Evolutionary conservation across 2,888 invertebrate genomes (phyloP), one percentile per base, ranked within the genome.

Genomic region (Automeris io): DNA sequence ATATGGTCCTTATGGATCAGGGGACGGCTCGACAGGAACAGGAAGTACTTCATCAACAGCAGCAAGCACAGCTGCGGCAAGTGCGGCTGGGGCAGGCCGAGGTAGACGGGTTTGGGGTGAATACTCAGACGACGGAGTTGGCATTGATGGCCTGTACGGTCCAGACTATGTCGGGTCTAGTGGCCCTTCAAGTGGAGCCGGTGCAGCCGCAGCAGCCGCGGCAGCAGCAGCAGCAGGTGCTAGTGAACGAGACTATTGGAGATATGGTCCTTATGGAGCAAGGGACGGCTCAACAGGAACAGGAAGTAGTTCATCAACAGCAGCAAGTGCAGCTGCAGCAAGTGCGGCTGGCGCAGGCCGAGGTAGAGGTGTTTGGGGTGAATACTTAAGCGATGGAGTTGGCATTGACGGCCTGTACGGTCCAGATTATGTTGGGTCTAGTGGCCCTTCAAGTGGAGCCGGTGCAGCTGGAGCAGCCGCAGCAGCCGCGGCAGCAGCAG

Each of bases 401-500:
- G n/a, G n/a, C n/a, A n/a, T n/a, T n/a, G n/a, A n/a, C n/a, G n/a
- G n/a, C n/a, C n/a, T n/a, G n/a, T n/a, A n/a, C n/a, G n/a, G n/a
- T n/a, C n/a, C n/a, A n/a, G n/a, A n/a, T n/a, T n/a, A n/a, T n/a
- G n/a, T n/a, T n/a, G n/a, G n/a, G n/a, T n/a, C n/a, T n/a, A n/a
- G n/a, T n/a, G n/a, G n/a, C n/a, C n/a, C n/a, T n/a, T n/a, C n/a
- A n/a, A n/a, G n/a, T n/a, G 35, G 39, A 19, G n/a, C 11, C 25
- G 40, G 33, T 29, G 36, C 16, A 18, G 11, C 29, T 24, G 39
- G 39, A 11, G 18, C 7, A 11, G 43, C 37, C 5, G 26, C 18
- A 12, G 23, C n/a, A 23, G 33, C 35, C 23, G 23, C 42, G 25
- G 37, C 44, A 21, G 33, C 37, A 19, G 33, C 41, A 7, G 40